phyloP scores from a whole-genome alignment of 2,113 vertebrate genomes.

The Lepus timidus region DNA sequence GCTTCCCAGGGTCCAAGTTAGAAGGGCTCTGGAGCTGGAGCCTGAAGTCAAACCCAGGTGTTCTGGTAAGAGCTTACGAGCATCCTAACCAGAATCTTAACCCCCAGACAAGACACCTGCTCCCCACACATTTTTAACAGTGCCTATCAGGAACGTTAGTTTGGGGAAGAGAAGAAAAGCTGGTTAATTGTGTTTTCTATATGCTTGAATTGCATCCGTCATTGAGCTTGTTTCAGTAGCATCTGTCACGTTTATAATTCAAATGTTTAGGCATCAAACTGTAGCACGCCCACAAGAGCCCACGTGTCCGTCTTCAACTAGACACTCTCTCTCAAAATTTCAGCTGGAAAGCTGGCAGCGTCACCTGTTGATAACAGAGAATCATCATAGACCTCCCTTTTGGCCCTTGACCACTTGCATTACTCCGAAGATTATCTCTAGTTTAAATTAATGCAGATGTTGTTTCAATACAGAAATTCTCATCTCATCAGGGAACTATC shows the following conservation, averaged over 20 bases:
- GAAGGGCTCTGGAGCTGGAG: no score
- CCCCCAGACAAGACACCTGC: no score
- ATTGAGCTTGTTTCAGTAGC: not conserved
- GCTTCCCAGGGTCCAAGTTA: no score
- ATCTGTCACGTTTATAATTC: not conserved
- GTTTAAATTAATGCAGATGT: not conserved
- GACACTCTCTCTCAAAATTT: not conserved
- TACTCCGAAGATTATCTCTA: not conserved
- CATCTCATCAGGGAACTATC: not conserved
- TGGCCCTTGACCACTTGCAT: not conserved
- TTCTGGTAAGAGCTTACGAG: no score
- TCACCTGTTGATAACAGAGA: not conserved
- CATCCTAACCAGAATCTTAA: no score
- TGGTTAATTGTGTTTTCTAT: slow-evolving; percentile 18
- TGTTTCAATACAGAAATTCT: slow-evolving; percentile 54
- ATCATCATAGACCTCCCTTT: not conserved
- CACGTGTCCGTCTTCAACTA: not conserved
- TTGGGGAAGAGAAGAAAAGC: not conserved
- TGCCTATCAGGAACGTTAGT: not conserved
- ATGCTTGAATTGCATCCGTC: not conserved
- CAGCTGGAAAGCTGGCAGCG: no score
- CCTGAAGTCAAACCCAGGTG: no score
- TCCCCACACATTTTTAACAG: not conserved
- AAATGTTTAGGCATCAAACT: slow-evolving; percentile 35
- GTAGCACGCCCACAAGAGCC: not conserved